Evolutionary conservation across 2,113 vertebrate species (phyloP).

Genomic region (Chaetodon trifascialis): DNA sequence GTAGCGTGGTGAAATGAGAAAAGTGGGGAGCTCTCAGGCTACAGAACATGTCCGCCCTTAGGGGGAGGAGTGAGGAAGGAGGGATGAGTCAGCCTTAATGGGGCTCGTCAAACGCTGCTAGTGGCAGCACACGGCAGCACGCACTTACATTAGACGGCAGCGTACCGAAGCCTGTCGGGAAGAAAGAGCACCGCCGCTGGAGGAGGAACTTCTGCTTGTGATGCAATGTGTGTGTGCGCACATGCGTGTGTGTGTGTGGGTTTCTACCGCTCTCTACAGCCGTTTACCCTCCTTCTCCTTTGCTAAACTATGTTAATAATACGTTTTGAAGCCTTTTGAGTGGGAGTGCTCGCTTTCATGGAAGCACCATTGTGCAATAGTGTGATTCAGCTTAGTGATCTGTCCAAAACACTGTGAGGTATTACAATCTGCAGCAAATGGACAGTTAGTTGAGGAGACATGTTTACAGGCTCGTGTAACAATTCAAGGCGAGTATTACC

Average conservation of each 20-base stretch:
- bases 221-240: slow-evolving; percentile 54
- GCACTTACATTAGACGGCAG: slow-evolving; percentile 19
- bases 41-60: slow-evolving; percentile 61
- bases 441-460: slow-evolving; percentile 31
- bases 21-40: slow-evolving; percentile 46
- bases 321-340: slow-evolving; percentile 66
- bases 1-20: slow-evolving; percentile 27
- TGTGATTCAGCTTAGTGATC: slow-evolving; percentile 62
- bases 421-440: slow-evolving; percentile 44
- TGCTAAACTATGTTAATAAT: slow-evolving; percentile 79
- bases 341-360: slow-evolving; percentile 70
- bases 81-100: slow-evolving; percentile 72
- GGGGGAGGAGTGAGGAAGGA: slow-evolving; percentile 56
- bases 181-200: slow-evolving; percentile 30
- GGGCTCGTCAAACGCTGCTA: slow-evolving; percentile 59
- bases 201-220: slow-evolving; percentile 50
- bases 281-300: slow-evolving; percentile 60
- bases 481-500: neutral
- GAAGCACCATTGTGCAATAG: slow-evolving; percentile 66
- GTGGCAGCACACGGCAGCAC: slow-evolving; percentile 28
- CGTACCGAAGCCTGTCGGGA: slow-evolving; percentile 34
- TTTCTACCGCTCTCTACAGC: slow-evolving; percentile 56
- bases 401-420: slow-evolving; percentile 53
- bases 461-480: neutral
- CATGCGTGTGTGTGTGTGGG: neutral